Conservation (phyloP, 2,797 vertebrate genomes). For the Acomys russatus region DNA sequence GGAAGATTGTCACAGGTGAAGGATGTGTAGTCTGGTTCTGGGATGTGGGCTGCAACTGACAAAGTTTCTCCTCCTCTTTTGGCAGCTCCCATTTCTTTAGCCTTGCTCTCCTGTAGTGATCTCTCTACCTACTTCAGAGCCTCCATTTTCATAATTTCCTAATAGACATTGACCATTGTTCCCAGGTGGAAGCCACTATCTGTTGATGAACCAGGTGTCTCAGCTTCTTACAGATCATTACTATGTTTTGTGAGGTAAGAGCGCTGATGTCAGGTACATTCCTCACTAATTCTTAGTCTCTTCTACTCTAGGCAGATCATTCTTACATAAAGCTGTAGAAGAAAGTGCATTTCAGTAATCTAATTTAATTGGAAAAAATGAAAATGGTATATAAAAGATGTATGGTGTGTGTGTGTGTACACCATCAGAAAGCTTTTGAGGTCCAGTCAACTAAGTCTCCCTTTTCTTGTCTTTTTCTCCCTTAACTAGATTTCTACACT, state of each 20-base stretch:
- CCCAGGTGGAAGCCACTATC: slow-evolving; percentile 65
- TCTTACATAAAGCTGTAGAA: background rate
- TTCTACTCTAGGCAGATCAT: background rate
- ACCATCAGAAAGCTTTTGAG: background rate
- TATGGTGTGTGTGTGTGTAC: background rate
- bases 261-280: background rate
- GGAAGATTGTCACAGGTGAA: background rate
- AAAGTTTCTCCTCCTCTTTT: background rate
- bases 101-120: background rate
- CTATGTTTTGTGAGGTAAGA: background rate
- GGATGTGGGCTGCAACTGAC: background rate
- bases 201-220: slow-evolving; percentile 39
- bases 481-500: background rate
- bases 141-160: background rate
- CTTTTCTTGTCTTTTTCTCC: background rate
- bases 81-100: background rate
- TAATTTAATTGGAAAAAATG: background rate
- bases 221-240: slow-evolving; percentile 62
- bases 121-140: background rate
- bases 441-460: background rate
- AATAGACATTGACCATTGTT: background rate
- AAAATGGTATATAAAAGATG: background rate
- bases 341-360: background rate
- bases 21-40: background rate
- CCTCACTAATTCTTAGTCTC: background rate